Percentiles rank a stretch among this genome's conserved stretches.
Evolutionary conservation across 2,113 vertebrate species (phyloP).

Genomic region (Dasyprocta punctata): DNA sequence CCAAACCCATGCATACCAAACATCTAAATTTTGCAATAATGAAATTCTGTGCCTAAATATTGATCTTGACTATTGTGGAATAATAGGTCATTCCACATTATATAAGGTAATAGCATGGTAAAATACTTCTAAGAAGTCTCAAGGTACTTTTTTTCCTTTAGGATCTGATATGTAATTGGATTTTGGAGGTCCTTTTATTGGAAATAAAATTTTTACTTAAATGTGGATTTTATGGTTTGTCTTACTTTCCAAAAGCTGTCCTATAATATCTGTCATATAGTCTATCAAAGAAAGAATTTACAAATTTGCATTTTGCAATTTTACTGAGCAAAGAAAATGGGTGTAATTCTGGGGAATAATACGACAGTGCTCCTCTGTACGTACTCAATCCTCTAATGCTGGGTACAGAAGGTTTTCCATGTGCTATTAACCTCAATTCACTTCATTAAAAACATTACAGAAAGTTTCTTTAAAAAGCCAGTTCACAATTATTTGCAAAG

Average conservation of each 20-base stretch:
- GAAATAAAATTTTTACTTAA: not conserved
- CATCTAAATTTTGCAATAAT: not conserved
- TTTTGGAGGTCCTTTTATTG: not conserved
- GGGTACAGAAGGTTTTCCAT: not conserved
- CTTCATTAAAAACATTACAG: no score
- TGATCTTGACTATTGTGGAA: not conserved
- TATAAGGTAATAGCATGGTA: not conserved
- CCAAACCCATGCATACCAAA: fast-evolving
- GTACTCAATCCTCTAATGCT: no score
- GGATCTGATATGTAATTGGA: not conserved
- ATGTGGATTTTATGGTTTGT: no score
- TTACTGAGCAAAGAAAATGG: no score
- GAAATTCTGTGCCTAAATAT: not conserved
- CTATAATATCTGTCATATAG: not conserved
- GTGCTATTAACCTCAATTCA: not conserved
- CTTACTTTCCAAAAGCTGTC: no score
- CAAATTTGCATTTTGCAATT: no score
- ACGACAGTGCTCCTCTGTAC: no score
- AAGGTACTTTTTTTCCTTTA: not conserved
- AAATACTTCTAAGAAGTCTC: not conserved
- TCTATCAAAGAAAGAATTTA: not conserved
- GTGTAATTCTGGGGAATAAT: no score
- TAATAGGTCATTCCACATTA: not conserved
- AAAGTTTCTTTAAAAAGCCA: not conserved
- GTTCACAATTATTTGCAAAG: not conserved